Evolutionary conservation across 1,140 invertebrate species (phyloP).

Genomic region (Pogonognathellus flavescens): DNA sequence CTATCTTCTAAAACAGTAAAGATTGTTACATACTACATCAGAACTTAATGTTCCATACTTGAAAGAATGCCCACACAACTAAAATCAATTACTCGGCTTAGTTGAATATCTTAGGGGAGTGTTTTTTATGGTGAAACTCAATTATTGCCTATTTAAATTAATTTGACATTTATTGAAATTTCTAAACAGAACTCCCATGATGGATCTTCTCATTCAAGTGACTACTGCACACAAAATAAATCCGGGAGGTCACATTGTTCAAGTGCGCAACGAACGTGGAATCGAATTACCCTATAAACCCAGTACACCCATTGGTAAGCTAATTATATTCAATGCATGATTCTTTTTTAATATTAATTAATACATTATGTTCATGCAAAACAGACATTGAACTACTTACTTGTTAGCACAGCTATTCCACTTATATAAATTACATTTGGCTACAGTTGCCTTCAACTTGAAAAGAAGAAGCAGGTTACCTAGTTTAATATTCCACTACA

Average conservation of each 20-base stretch:
- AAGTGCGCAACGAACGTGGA: conserved; percentile 77
- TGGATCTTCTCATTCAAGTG: conserved; percentile 85
- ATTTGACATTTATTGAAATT: not conserved
- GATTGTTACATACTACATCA: too few species aligned
- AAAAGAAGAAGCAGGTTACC: too few species aligned
- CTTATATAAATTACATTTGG: not conserved
- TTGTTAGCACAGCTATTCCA: too few species aligned
- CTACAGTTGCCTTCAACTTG: not conserved
- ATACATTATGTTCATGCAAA: not conserved
- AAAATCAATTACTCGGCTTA: too few species aligned
- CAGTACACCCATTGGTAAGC: conserved; percentile 82
- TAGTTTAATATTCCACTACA: too few species aligned
- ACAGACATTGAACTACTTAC: not conserved
- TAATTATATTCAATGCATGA: not conserved
- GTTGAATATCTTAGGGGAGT: too few species aligned
- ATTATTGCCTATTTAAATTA: not conserved
- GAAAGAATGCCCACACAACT: too few species aligned
- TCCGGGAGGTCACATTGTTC: conserved; percentile 80
- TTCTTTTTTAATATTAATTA: not conserved
- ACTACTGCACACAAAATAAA: conserved; percentile 81
- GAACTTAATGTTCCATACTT: too few species aligned
- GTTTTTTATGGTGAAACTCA: not conserved
- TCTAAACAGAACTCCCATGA: conserved; percentile 81
- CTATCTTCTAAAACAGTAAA: too few species aligned
- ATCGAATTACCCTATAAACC: conserved; percentile 80